Evolutionary conservation across 2,888 invertebrate genomes (phyloP).

Genomic region (Dasysyrphus tricinctus): DNA sequence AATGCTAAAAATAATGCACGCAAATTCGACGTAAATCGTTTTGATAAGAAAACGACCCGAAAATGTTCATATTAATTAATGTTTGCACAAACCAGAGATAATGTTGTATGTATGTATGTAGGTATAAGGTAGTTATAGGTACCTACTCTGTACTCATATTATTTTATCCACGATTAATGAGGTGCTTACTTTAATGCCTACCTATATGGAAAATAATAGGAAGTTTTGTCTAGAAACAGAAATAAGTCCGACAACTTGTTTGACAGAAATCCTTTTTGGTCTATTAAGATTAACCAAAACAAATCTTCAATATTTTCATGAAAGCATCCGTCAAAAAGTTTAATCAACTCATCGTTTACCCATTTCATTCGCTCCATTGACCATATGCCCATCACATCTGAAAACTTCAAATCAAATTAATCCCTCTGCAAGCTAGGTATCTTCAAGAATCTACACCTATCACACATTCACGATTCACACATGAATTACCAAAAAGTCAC

Average conservation of each 20-base stretch:
- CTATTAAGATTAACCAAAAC: too few relatives aligned
- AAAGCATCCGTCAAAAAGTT: background rate
- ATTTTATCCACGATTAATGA: too few relatives aligned
- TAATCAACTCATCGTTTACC: background rate
- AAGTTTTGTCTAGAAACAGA: too few relatives aligned
- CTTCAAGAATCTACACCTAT: constrained; percentile 20
- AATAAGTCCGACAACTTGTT: too few relatives aligned
- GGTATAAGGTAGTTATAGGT: too few relatives aligned
- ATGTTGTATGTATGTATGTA: background rate
- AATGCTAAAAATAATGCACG: constrained; percentile 78
- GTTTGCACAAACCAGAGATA: constrained; percentile 44
- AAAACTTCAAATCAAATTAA: constrained; percentile 62
- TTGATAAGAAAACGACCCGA: constrained; percentile 66
- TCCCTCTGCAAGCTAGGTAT: constrained; percentile 51
- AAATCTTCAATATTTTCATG: background rate
- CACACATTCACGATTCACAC: constrained; percentile 26
- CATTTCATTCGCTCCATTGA: constrained; percentile 17
- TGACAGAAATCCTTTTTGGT: too few relatives aligned
- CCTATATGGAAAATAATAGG: too few relatives aligned
- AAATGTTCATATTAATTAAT: constrained; percentile 78
- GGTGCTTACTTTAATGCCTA: too few relatives aligned
- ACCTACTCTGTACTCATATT: too few relatives aligned
- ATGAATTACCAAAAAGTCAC: constrained; percentile 15
- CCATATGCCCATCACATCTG: constrained; percentile 51
- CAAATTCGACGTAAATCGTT: constrained; percentile 75